phyloP scores from a whole-genome alignment of 2,888 invertebrate genomes.

The Piscicola geometra region DNA sequence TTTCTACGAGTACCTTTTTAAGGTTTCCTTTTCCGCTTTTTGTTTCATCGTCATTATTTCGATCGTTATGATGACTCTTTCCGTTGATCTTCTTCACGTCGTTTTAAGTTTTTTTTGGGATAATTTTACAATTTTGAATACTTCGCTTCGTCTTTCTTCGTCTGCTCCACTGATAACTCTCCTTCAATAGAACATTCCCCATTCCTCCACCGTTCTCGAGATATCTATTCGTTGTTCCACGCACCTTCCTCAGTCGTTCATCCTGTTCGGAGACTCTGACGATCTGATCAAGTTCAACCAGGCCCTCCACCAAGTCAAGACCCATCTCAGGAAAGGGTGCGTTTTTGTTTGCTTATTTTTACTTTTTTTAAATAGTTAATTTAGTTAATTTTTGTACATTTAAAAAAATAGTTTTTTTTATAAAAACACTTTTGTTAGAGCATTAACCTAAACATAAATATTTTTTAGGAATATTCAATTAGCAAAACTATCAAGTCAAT shows the following conservation, averaged over 20 bases:
- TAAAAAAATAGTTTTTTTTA: too few relatives aligned
- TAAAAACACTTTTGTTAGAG: too few relatives aligned
- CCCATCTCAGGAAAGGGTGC: slow-evolving; percentile 62
- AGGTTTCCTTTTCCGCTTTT: slow-evolving; percentile 49
- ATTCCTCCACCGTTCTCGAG: too few relatives aligned
- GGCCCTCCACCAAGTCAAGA: slow-evolving; percentile 60
- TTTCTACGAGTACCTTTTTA: slow-evolving; percentile 64
- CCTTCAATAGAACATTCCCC: too few relatives aligned
- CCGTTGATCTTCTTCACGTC: background rate
- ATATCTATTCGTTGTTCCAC: too few relatives aligned
- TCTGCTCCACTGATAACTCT: background rate
- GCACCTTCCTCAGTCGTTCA: slow-evolving; percentile 57
- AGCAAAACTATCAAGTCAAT: too few relatives aligned
- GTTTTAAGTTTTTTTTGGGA: background rate
- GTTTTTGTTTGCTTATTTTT: slow-evolving; percentile 40
- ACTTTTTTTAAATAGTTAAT: too few relatives aligned
- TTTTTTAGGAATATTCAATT: too few relatives aligned
- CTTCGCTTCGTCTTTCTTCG: background rate
- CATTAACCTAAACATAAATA: too few relatives aligned
- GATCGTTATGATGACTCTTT: background rate
- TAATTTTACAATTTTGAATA: background rate
- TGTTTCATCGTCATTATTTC: background rate
- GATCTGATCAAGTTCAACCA: slow-evolving; percentile 63
- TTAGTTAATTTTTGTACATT: too few relatives aligned
- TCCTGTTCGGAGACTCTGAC: slow-evolving; percentile 62